Evolutionary conservation across 2,797 vertebrate genomes (phyloP), one percentile per base, ranked within the genome.

Genomic region (Lacerta bilineata): DNA sequence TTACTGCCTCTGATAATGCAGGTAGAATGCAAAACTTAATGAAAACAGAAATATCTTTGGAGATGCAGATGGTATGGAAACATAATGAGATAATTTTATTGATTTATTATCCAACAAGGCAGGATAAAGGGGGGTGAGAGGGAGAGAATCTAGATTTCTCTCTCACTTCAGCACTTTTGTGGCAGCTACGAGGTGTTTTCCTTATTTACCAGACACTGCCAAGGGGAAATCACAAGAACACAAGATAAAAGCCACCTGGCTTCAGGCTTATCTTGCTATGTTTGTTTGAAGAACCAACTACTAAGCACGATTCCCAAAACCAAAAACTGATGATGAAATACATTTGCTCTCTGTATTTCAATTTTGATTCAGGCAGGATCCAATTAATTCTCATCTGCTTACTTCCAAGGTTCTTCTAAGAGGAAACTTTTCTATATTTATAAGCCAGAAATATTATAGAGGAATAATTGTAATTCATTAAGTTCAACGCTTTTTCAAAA

Each of bases 401-500:
- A 41, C 93, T 95, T 95, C 94, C 81, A 93, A 92, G 89, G 87
- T 69, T 93, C 84, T 89, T 92, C 91, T 92, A 91, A 87, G 83
- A 87, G 74, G 88, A 71, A 88, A 89, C 84, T 36, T 71, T 71
- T 29, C 76, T 76, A 55, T 94, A 92, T 92, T 94, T 93, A 92
- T 87, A 95, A 87, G 88, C 87, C 87, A 83, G 29, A 90, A 89
- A 93, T 50, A 27, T 50, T 89, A 90, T 86, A 88, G 88, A 84
- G 90, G 84, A 93, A 91, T 61, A n/a, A 68, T 29, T 29, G 25
- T 59, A 93, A 91, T 92, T 87, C 46, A 20, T 78, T 87, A 84
- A 83, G 93, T 59, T 85, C 87, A 83, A 84, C n/a, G 93, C 89
- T 90, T 91, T 89, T 69, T 27, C 15, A 50, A 78, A 55, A n/a